Conservation (phyloP, 2,888 invertebrate species). For the Aporophyla lueneburgensis region DNA sequence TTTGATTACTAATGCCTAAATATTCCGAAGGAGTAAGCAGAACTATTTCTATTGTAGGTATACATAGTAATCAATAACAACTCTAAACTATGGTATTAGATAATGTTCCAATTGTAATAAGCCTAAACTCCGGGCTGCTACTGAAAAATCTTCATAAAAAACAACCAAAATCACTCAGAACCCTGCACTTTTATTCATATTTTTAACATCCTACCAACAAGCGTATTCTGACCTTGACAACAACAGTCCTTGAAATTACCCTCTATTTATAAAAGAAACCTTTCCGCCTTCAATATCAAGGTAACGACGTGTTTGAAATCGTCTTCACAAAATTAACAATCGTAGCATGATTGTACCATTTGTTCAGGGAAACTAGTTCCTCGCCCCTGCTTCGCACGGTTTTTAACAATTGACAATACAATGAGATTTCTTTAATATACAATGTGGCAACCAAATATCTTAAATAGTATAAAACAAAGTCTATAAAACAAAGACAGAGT, state of each 20-base stretch:
- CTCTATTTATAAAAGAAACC: constrained; percentile 18
- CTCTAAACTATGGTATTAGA: background rate
- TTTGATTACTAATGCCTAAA: background rate
- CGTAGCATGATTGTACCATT: constrained; percentile 40
- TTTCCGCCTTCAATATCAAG: constrained; percentile 5
- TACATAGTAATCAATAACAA: no score
- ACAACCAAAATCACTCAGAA: background rate
- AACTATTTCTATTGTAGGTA: no score
- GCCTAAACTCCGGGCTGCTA: background rate
- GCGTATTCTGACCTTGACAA: background rate
- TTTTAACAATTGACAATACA: background rate
- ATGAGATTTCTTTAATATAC: no score
- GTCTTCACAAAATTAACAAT: constrained; percentile 27
- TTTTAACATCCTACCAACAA: background rate
- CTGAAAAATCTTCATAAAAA: background rate
- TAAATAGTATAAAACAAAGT: no score
- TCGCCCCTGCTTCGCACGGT: background rate
- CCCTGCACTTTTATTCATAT: background rate
- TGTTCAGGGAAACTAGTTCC: constrained; percentile 25
- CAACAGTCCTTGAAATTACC: constrained; percentile 1
- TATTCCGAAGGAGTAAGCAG: background rate
- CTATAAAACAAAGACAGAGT: no score
- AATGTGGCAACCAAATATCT: no score
- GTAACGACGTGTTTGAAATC: constrained; percentile 27
- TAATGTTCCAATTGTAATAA: background rate